These are phyloP conservation scores for Apamea anceps DNA, from an alignment of 2,888 invertebrate species.

Conservation along the genomic window DNA sequence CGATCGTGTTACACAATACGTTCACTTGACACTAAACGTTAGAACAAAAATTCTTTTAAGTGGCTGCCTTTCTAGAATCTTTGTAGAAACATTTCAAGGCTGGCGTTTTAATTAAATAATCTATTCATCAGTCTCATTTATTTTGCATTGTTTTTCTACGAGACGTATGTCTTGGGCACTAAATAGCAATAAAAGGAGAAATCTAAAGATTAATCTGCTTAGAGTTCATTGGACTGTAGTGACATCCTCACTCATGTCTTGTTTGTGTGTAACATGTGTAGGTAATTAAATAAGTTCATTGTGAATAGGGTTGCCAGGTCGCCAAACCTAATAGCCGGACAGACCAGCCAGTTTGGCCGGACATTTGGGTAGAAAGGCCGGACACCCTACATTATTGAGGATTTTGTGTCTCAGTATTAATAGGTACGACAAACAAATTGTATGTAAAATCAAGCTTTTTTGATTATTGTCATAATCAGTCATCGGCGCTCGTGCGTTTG, in stretches of 20 bases:
- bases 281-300: background rate
- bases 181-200: no score
- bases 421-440: no score
- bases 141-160: slow-evolving; percentile 3
- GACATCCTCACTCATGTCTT: background rate
- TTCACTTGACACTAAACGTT: background rate
- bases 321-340: no score
- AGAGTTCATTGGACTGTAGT: background rate
- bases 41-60: background rate
- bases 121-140: background rate
- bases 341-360: no score
- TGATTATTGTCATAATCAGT: no score
- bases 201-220: background rate
- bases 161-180: background rate
- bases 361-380: no score
- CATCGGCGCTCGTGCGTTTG: no score
- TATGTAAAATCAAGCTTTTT: no score
- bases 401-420: no score
- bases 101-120: background rate
- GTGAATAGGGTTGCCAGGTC: no score
- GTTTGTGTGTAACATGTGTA: background rate
- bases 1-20: background rate
- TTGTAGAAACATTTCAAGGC: background rate
- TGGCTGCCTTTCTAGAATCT: background rate
- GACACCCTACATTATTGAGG: no score